These are phyloP conservation scores for Cepaea hortensis DNA, from an alignment of 2,888 invertebrate genomes.

Conservation along the genomic window DNA sequence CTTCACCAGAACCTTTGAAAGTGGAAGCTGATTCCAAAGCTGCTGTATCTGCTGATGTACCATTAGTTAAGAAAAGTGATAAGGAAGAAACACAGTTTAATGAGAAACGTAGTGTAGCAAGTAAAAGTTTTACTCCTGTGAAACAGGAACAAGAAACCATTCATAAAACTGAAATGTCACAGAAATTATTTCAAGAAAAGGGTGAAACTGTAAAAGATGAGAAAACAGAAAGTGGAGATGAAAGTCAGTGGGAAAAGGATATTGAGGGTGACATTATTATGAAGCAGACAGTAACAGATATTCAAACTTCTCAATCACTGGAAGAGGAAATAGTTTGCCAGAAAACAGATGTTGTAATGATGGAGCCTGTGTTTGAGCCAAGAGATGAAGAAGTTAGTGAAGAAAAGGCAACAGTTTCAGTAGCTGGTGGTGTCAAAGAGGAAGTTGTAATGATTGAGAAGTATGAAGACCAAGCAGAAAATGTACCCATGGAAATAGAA, in stretches of 20 bases:
- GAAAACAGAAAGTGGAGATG: background rate
- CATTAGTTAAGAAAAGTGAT: background rate
- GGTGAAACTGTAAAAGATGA: background rate
- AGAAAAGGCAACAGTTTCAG: background rate
- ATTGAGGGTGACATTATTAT: slow-evolving; percentile 19
- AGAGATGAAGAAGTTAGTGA: background rate
- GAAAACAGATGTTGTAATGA: background rate
- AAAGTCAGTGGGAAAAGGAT: background rate
- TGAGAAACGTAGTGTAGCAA: background rate
- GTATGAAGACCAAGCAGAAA: background rate
- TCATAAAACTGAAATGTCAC: background rate
- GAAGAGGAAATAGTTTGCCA: background rate
- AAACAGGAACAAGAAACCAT: slow-evolving; percentile 1
- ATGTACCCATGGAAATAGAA: background rate
- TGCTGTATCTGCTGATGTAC: background rate
- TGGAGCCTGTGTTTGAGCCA: background rate
- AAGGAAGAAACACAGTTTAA: background rate
- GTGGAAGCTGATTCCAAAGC: background rate
- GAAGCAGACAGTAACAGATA: background rate
- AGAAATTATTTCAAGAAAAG: background rate
- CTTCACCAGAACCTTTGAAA: background rate
- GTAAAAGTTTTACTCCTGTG: background rate
- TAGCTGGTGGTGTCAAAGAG: background rate
- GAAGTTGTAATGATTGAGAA: background rate
- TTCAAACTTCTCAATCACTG: background rate